Percentiles rank a stretch among this genome's conserved stretches.
Evolutionary conservation across 1,140 invertebrate genomes (phyloP).

Genomic region (Drosophila eugracilis): DNA sequence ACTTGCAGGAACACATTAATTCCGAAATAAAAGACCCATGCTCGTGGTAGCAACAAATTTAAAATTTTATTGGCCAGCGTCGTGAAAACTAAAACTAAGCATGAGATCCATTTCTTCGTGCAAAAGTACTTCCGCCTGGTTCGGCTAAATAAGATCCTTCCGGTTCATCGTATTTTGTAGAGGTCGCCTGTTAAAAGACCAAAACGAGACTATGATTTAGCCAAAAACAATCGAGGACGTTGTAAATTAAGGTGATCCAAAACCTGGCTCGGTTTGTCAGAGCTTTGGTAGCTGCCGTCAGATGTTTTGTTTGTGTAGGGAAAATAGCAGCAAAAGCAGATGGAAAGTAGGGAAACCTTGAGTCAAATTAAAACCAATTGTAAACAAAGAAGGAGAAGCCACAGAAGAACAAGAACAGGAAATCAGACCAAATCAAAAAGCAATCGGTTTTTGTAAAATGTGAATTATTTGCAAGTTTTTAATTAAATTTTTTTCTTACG

Average conservation of each 20-base stretch:
- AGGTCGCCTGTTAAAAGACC: conserved; percentile 50
- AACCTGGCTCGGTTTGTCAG: conserved; percentile 42
- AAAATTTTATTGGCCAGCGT: conserved; percentile 60
- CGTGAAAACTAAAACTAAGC: conserved; percentile 56
- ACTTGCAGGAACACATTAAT: background rate
- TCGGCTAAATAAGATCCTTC: conserved; percentile 29
- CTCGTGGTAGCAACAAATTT: conserved; percentile 44
- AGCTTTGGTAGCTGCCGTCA: conserved; percentile 40
- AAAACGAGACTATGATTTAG: conserved; percentile 48
- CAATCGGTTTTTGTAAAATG: conserved; percentile 64
- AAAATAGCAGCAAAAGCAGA: conserved; percentile 14
- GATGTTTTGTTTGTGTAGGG: conserved; percentile 9
- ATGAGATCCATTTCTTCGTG: conserved; percentile 64
- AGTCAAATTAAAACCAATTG: conserved; percentile 25
- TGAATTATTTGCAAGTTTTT: conserved; percentile 78
- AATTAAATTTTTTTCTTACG: conserved; percentile 74
- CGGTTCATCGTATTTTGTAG: conserved; percentile 51
- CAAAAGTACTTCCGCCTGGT: conserved; percentile 15
- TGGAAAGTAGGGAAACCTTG: background rate
- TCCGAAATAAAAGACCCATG: conserved; percentile 10
- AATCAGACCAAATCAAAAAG: conserved; percentile 54
- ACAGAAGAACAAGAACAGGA: conserved; percentile 33
- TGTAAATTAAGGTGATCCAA: conserved; percentile 16
- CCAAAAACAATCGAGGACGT: conserved; percentile 1
- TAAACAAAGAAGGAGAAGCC: conserved; percentile 39